Evolutionary conservation across 2,888 invertebrate species (phyloP), one percentile per base, ranked within the genome.

Genomic region (Latrodectus elegans): DNA sequence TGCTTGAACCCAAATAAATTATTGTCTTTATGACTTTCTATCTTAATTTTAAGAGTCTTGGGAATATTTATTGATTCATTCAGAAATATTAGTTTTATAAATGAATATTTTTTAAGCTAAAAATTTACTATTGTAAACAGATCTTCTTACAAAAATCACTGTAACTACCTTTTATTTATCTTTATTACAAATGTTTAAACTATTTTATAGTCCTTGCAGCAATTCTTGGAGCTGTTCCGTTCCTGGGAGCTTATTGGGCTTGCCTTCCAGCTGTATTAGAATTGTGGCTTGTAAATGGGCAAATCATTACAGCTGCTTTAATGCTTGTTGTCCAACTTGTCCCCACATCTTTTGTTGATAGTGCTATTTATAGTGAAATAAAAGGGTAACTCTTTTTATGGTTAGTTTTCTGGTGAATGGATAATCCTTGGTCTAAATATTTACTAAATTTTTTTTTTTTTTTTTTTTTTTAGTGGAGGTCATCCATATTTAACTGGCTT

Each of bases 401-500:
- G 6, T 38, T 51, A 22, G 38, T 77, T 10, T 65, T 65, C 17
- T 38, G 17, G 10, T 22, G 14, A 72, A 72, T 72, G 26, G 15
- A 4, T 6, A 51, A 51, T 15, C 10, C 14, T 12, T 74, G 12
- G 52, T 55, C 3, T 74, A 15, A 11, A 49, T n/a, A 49, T 49
- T 49, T 10, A 71, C 38, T 14, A 73, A 51, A 4, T 52, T 17
- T 73, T 73, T n/a, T 49, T 52, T 89, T 84, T 49, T 71, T 60
- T 68, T 22, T 67, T 12, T 74, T 84, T 83, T 51, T 77, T 64
- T 84, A 97, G 97, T 84, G 96, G 96, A 38, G 97, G 98, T 3
- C 99, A 99, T 93, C 99, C 99, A 0, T 99, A 99, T 93, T 94
- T 99, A 89, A 99, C 99, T 11, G 99, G 98, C 60, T 93, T 99